Percentiles rank a stretch among this genome's conserved stretches.
phyloP scores from a whole-genome alignment of 2,888 invertebrate species.

The Parnassius orleans region DNA sequence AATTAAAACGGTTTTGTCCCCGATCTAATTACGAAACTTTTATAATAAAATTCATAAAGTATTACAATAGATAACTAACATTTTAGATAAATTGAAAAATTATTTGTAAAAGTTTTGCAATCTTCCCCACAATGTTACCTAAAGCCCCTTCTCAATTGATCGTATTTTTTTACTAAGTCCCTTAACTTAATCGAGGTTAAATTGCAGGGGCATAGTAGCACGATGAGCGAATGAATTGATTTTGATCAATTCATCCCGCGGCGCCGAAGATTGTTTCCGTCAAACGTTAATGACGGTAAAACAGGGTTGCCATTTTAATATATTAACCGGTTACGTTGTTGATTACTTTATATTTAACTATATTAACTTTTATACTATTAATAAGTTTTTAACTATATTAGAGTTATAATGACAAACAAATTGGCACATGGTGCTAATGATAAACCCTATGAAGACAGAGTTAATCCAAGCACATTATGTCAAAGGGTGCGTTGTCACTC shows the following conservation, averaged over 20 bases:
- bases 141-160: conserved; percentile 10
- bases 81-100: conserved; percentile 5
- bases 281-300: neutral
- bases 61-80: neutral
- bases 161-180: conserved; percentile 21
- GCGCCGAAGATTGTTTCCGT: conserved; percentile 3
- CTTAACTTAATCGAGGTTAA: conserved; percentile 25
- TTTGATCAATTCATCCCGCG: conserved; percentile 12
- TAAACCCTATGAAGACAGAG: too few relatives aligned
- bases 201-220: conserved; percentile 23
- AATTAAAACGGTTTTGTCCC: too few relatives aligned
- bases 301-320: neutral
- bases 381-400: too few relatives aligned
- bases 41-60: neutral
- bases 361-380: too few relatives aligned
- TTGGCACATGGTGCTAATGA: too few relatives aligned
- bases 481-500: too few relatives aligned
- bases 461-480: too few relatives aligned
- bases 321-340: too few relatives aligned
- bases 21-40: neutral
- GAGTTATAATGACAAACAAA: too few relatives aligned
- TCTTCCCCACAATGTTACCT: conserved; percentile 15
- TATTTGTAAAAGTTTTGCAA: conserved; percentile 22
- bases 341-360: too few relatives aligned
- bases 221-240: conserved; percentile 25